Evolutionary conservation across 2,113 vertebrate species (phyloP).

Genomic region (Sclerurus mexicanus): DNA sequence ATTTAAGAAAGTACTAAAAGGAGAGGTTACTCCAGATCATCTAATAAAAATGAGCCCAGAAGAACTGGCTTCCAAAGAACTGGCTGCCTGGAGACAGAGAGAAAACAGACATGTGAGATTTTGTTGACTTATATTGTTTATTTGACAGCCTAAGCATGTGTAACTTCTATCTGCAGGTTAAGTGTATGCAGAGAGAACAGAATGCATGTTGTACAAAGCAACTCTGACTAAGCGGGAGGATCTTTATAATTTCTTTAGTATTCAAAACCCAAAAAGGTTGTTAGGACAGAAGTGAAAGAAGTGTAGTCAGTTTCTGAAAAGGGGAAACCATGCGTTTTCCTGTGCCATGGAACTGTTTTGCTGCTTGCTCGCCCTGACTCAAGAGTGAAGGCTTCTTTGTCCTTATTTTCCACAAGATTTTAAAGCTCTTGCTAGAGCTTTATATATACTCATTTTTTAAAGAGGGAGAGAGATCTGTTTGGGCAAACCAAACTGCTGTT

Average conservation of each 20-base stretch:
- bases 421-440: not conserved
- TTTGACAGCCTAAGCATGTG: not conserved
- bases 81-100: slow-evolving; percentile 95
- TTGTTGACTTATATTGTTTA: not conserved
- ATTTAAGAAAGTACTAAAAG: slow-evolving; percentile 93
- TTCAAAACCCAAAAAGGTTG: not conserved
- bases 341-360: not conserved
- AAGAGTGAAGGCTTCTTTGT: not conserved
- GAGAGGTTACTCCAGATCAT: slow-evolving; percentile 92
- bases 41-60: slow-evolving; percentile 97
- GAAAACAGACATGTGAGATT: slow-evolving; percentile 95
- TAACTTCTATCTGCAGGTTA: not conserved
- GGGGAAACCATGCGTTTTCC: not conserved
- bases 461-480: not conserved
- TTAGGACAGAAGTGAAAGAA: not conserved
- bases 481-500: not conserved
- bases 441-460: not conserved
- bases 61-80: slow-evolving; percentile 95
- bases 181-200: not conserved
- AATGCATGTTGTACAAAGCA: not conserved
- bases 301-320: not conserved
- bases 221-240: not conserved
- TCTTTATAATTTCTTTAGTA: not conserved
- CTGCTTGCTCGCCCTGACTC: not conserved
- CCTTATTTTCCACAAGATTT: not conserved